phyloP scores from a whole-genome alignment of 2,113 vertebrate genomes.

The Myocastor coypus region DNA sequence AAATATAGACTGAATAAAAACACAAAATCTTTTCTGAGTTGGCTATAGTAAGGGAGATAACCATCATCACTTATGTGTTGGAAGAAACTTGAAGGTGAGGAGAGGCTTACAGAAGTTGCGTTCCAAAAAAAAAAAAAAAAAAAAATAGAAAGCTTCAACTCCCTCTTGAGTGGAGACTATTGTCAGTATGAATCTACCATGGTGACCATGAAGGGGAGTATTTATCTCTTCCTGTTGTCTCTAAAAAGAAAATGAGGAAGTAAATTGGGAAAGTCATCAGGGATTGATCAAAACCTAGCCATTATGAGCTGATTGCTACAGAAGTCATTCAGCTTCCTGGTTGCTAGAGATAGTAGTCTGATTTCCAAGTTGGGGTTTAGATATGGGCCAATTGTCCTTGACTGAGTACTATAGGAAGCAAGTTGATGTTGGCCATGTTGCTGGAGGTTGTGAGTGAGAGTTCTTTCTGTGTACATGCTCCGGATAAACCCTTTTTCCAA shows the following conservation, averaged over 20 bases:
- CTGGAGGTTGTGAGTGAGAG: background rate
- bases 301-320: background rate
- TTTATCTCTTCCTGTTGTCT: background rate
- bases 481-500: background rate
- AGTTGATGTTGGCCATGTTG: background rate
- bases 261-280: background rate
- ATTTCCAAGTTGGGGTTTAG: background rate
- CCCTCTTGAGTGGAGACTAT: background rate
- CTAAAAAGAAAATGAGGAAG: background rate
- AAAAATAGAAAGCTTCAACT: background rate
- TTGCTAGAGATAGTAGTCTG: background rate
- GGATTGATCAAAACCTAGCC: background rate
- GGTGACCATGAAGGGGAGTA: background rate
- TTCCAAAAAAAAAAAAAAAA: no score
- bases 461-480: background rate
- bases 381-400: rapidly evolving
- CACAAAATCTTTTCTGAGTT: background rate
- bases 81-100: background rate
- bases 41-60: background rate
- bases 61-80: background rate
- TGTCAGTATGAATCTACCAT: background rate
- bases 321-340: background rate
- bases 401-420: background rate
- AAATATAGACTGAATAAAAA: background rate
- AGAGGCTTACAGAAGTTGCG: no score